These are phyloP conservation scores for Mongoloraphidia duomilia DNA, from an alignment of 2,888 invertebrate genomes.

Conservation along the genomic window DNA sequence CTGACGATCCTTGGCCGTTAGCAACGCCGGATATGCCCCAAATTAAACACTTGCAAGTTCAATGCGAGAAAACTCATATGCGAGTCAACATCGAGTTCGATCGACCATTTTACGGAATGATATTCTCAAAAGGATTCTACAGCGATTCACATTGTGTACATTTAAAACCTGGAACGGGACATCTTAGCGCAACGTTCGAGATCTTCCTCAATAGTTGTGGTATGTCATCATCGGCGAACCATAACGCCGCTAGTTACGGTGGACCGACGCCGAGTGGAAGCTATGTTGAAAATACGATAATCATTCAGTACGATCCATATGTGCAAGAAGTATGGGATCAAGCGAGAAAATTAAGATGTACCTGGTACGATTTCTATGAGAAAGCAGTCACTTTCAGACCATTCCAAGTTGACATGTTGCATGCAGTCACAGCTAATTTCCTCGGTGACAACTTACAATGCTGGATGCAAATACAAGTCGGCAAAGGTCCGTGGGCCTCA, in stretches of 20 bases:
- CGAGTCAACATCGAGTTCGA: slow-evolving; percentile 90
- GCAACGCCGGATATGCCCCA: slow-evolving; percentile 82
- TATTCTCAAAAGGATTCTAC: slow-evolving; percentile 88
- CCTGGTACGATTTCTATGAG: slow-evolving; percentile 94
- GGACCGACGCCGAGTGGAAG: slow-evolving; percentile 84
- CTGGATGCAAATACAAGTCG: slow-evolving; percentile 96
- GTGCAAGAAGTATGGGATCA: slow-evolving; percentile 95
- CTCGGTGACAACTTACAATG: slow-evolving; percentile 89
- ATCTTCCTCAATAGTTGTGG: slow-evolving; percentile 88
- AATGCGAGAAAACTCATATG: slow-evolving; percentile 93
- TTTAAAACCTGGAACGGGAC: slow-evolving; percentile 79
- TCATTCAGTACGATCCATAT: slow-evolving; percentile 88
- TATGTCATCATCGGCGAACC: slow-evolving; percentile 85
- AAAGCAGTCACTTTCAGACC: slow-evolving; percentile 89
- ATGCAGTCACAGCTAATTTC: slow-evolving; percentile 90
- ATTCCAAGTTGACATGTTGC: slow-evolving; percentile 91
- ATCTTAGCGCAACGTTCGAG: slow-evolving; percentile 83
- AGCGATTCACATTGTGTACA: slow-evolving; percentile 86
- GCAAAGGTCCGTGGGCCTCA: slow-evolving; percentile 94
- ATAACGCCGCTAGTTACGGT: slow-evolving; percentile 67
- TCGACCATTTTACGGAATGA: slow-evolving; percentile 89
- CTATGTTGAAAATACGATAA: slow-evolving; percentile 88
- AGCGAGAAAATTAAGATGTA: slow-evolving; percentile 79
- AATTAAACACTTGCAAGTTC: slow-evolving; percentile 85
- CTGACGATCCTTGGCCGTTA: slow-evolving; percentile 80